Evolutionary conservation across 2,888 invertebrate genomes (phyloP), one percentile per base, ranked within the genome.

Genomic region (Pyrrhia umbra): DNA sequence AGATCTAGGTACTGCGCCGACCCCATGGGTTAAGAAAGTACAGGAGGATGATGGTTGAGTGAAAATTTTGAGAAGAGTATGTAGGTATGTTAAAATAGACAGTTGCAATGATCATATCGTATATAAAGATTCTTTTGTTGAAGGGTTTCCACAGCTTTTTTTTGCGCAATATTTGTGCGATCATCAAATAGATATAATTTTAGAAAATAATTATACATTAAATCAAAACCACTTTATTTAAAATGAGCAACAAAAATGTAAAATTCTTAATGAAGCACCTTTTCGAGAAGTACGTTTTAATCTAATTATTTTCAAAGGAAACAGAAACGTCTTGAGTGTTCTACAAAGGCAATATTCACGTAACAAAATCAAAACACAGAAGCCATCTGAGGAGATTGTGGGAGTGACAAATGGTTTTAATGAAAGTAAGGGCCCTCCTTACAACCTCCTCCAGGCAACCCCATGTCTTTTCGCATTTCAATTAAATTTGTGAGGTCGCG

Each of bases 391-490:
- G 66, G 74, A 61, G 67, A 76, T 73, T 78, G 68, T 72, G 68
- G 75, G 67, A 67, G 60, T 71, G 72, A 73, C 79, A 77, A 86
- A 85, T 80, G 82, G 68, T 80, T 85, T 80, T 87, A 87, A 87
- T 88, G 85, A 86, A 88, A 85, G 69, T 79, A 66, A 75, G 72
- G 69, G 77, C 76, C 77, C 78, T 65, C 55, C 61, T n/a, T n/a
- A n/a, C n/a, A n/a, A n/a, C n/a, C n/a, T n/a, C n/a, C 74, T 75
- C 73, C 71, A 71, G 81, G 80, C 72, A 77, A 78, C 81, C 77
- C 80, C 77, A 64, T 80, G 76, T 80, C 54, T 74, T 79, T 82
- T 78, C 75, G 77, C 75, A 80, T 84, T 83, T 81, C 82, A 88
- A 88, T 88, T 88, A 84, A 83, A 80, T 81, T 76, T 68, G 51